Evolutionary conservation across 2,113 vertebrate genomes (phyloP).

Genomic region (Eubucco bourcierii): DNA sequence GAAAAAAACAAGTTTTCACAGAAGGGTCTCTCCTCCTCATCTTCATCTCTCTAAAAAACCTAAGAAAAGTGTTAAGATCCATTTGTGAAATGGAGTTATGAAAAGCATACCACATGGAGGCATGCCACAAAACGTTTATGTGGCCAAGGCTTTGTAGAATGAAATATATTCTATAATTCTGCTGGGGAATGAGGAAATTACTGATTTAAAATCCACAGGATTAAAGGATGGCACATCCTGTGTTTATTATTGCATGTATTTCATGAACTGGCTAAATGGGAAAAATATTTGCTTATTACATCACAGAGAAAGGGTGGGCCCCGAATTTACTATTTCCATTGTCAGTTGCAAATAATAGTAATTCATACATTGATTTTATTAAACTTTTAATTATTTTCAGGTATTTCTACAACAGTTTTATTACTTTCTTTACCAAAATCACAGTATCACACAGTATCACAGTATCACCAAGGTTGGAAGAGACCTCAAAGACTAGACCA

Average conservation of each 20-base stretch:
- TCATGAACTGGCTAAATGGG: background rate
- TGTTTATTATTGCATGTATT: background rate
- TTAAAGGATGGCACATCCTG: background rate
- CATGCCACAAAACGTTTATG: background rate
- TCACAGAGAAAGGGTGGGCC: background rate
- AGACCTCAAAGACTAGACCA: too few species aligned
- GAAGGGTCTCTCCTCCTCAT: background rate
- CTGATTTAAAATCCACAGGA: background rate
- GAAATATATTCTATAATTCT: background rate
- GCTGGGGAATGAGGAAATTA: background rate
- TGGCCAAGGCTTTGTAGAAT: background rate
- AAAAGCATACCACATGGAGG: background rate
- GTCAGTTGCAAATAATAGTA: background rate
- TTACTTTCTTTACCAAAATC: conserved; percentile 7
- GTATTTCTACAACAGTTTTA: background rate
- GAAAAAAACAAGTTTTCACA: background rate
- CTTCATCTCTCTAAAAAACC: background rate
- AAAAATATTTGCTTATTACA: background rate
- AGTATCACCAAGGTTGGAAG: too few species aligned
- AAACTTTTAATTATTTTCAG: background rate
- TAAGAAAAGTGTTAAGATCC: background rate
- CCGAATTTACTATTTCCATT: background rate
- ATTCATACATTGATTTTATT: background rate
- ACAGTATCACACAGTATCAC: too few species aligned
- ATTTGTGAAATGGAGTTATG: background rate